phyloP scores from a whole-genome alignment of 2,797 vertebrate genomes.

The Botia kubotai region DNA sequence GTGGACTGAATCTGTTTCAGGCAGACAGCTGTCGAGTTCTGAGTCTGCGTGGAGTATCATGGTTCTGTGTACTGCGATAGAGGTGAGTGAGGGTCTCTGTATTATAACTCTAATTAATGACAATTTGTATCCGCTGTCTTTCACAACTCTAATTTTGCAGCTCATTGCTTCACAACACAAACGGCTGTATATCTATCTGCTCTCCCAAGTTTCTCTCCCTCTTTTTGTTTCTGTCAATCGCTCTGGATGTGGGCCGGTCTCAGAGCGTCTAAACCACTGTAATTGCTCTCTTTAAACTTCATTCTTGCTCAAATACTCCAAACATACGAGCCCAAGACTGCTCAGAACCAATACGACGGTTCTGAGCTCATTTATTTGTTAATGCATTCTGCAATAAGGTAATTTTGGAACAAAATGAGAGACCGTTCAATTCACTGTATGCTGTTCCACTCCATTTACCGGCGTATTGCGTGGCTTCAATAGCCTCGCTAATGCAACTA shows the following conservation, averaged over 20 bases:
- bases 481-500: slow-evolving; percentile 28
- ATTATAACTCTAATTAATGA: neutral
- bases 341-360: neutral
- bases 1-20: slow-evolving; percentile 7
- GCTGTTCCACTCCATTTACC: slow-evolving; percentile 35
- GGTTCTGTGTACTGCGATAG: neutral
- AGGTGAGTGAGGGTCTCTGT: slow-evolving; percentile 56
- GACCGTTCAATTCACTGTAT: slow-evolving; percentile 20
- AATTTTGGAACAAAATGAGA: slow-evolving; percentile 47
- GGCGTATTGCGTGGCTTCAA: slow-evolving; percentile 16
- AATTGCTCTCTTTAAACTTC: slow-evolving; percentile 9
- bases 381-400: slow-evolving; percentile 44
- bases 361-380: slow-evolving; percentile 23
- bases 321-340: slow-evolving; percentile 29
- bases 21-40: neutral
- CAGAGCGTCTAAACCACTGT: neutral
- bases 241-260: slow-evolving; percentile 31
- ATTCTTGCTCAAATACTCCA: slow-evolving; percentile 35
- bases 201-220: slow-evolving; percentile 35
- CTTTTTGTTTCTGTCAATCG: slow-evolving; percentile 9
- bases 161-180: slow-evolving; percentile 19
- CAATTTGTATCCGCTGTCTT: slow-evolving; percentile 4
- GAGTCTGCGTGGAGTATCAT: slow-evolving; percentile 23
- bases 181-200: slow-evolving; percentile 18
- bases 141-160: slow-evolving; percentile 15